Base-by-base conservation (phyloP, 1,140 invertebrate genomes). In the Leptopilina boulardi region DNA sequence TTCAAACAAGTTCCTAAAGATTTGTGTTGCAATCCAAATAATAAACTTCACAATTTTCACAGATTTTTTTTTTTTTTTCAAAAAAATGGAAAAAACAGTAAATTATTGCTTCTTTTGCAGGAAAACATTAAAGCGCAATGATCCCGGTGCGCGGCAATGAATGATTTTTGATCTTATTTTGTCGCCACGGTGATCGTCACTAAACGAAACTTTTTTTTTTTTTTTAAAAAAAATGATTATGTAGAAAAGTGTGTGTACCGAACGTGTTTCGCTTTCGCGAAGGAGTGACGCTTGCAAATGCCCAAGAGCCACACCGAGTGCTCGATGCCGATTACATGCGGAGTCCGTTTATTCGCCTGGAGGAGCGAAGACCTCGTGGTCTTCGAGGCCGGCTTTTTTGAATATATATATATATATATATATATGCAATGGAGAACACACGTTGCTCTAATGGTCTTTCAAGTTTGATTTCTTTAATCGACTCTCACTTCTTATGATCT, bases 301-400 rank as follows among this genome's bases (percentile, higher is more conserved):
- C 54, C 54, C 47, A 51, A 51, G 47, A 51, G 47, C 47, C 47
- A 51, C 47, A 51, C 47, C 47, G n/a, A 38, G 47, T 18, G n/a
- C 47, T 18, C 47, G 47, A 51, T 51, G 47, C 15, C 47, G 47
- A 51, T 51, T n/a, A 51, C 47, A 51, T 51, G 47, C 34, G 34
- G 34, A 38, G 42, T 15, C 42, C 11, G 42, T 18, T 6, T 59
- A 56, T 34, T 56, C 59, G 30, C 70, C 47, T 70, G 30, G n/a
- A 15, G 41, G 59, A 44, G 42, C 74, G 42, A 70, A 44, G 13
- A 71, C 74, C 74, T 76, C 74, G 74, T 76, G 74, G 74, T 71
- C 70, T 70, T 18, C 30, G 42, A 38, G n/a, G 70, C 66, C 74
- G 74, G 66, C 66, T 59, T 10, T 38, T 38, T 38, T 42, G 75